Base-by-base conservation (phyloP, 2,888 invertebrate genomes). In the Eurois occulta region DNA sequence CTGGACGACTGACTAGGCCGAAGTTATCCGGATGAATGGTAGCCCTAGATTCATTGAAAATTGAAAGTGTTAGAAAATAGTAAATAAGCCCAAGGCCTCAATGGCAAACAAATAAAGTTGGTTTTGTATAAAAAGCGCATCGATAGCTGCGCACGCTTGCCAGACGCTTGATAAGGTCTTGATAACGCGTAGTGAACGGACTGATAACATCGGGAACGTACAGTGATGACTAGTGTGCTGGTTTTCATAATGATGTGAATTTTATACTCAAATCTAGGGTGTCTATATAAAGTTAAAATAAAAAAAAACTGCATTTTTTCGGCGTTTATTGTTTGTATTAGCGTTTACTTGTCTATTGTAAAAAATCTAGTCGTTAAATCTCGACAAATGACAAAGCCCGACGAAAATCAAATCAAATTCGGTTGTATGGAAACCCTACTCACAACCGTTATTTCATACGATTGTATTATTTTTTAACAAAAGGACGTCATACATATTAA, bases 31-130 rank as follows among this genome's bases (percentile, higher is more conserved):
- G n/a, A 55, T 55, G 1, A 95, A 96, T 43, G 95, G 95, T 24
- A 93, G 92, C 48, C 8, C 48, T 7, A 21, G 93, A 1, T 98
- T 98, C 94, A 97, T 97, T 78, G 94, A 60, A 32, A 2, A 32
- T 32, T 32, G 4, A 55, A n/a, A 16, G 6, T 10, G 32, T 32
- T 60, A 60, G 21, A 10, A 58, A 64, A 73, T 41, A 58, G 32
- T 35, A 41, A 58, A 66, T 32, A 41, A 38, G 21, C 46, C 35
- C 38, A 48, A 48, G 70, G 46, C 32, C n/a, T 41, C n/a, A 21
- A 78, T 46, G 41, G 65, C 41, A 72, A 58, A 79, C 32, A 79
- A 78, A 78, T 41, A 41, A 43, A 65, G 48, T 62, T 67, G 66
- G 52, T 43, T 58, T 8, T 66, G 18, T 70, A 24, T 75, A 43